Conservation (phyloP, 64 coral and sea anemone genomes). For the Stichodactyla helianthus region DNA sequence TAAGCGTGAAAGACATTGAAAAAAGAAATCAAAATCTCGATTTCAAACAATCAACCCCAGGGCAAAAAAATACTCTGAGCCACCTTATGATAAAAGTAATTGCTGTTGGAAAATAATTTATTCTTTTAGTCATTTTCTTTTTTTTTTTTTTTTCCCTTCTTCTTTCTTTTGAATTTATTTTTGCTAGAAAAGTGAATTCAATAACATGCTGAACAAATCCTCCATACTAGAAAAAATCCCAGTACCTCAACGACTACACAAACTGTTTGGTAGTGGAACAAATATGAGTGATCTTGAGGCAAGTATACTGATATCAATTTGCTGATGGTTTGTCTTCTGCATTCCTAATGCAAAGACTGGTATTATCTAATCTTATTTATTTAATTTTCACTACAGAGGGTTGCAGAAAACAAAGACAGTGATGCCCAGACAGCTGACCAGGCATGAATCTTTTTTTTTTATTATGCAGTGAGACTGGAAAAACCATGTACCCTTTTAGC, state of each 20-base stretch:
- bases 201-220: background rate
- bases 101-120: no score
- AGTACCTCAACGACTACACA: conserved; percentile 57
- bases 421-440: conserved; percentile 52
- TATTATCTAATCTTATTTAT: background rate
- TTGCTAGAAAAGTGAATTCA: background rate
- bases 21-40: no score
- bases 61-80: no score
- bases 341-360: no score
- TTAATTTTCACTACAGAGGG: conserved; percentile 39
- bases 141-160: no score
- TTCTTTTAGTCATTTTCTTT: no score
- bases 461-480: background rate
- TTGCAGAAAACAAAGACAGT: conserved; percentile 45
- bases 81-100: no score
- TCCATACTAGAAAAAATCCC: conserved; percentile 54
- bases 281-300: conserved; percentile 53
- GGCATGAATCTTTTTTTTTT: background rate
- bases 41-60: no score
- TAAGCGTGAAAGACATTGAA: no score
- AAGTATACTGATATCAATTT: background rate
- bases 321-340: no score
- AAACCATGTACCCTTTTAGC: no score
- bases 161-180: background rate
- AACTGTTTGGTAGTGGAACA: conserved; percentile 54